Conservation (phyloP, 2,888 invertebrate genomes). For the Dynastes maya region DNA sequence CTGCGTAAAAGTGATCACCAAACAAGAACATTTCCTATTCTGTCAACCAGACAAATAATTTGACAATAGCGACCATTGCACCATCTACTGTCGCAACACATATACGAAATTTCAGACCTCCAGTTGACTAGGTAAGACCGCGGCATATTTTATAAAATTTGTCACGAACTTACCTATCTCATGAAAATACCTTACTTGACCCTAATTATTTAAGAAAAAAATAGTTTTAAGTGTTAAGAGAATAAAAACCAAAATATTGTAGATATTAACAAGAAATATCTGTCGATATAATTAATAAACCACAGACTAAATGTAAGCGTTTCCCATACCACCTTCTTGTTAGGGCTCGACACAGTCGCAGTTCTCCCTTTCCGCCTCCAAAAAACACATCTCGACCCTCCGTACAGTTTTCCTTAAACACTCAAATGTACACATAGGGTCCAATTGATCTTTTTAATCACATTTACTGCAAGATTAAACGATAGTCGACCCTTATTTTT, state of each 20-base stretch:
- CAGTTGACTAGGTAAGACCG: too few species aligned
- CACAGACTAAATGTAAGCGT: neutral
- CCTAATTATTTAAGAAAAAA: too few species aligned
- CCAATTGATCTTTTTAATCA: slow-evolving; percentile 64
- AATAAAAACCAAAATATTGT: neutral
- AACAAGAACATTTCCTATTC: too few species aligned
- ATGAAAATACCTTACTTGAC: too few species aligned
- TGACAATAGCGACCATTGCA: too few species aligned
- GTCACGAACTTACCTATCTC: too few species aligned
- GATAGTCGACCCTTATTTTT: slow-evolving; percentile 63
- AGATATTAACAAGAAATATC: neutral
- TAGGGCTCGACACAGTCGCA: neutral
- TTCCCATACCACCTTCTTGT: neutral
- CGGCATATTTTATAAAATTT: too few species aligned
- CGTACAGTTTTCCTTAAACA: slow-evolving; percentile 28
- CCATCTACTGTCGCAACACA: too few species aligned
- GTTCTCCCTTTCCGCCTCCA: neutral
- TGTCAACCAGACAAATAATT: too few species aligned
- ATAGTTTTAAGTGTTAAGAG: too few species aligned
- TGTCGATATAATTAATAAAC: neutral
- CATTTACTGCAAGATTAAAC: slow-evolving; percentile 67
- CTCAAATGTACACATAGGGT: slow-evolving; percentile 27
- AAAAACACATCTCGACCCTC: slow-evolving; percentile 11
- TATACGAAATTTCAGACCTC: too few species aligned
- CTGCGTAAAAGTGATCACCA: too few species aligned